These are phyloP conservation scores for Sogatella furcifera DNA, from an alignment of 1,140 invertebrate species.

Conservation along the genomic window DNA sequence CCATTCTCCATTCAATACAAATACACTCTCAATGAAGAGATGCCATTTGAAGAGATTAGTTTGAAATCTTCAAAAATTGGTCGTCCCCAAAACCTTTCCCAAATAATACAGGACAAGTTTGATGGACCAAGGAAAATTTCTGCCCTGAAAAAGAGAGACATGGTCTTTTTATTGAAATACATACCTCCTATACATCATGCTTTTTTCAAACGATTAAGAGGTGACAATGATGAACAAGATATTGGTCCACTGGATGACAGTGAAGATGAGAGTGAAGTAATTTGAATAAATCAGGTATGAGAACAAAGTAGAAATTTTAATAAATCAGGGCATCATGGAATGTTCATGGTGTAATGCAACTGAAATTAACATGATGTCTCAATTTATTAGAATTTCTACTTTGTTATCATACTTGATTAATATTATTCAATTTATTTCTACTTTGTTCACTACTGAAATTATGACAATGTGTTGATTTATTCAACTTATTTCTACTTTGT, in stretches of 20 bases:
- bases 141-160: constrained; percentile 9
- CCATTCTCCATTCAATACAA: neutral
- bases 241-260: neutral
- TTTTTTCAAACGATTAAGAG: constrained; percentile 7
- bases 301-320: too few relatives aligned
- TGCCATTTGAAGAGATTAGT: neutral
- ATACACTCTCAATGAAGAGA: constrained; percentile 1
- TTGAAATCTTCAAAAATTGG: neutral
- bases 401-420: too few relatives aligned
- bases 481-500: too few relatives aligned
- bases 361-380: too few relatives aligned
- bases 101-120: neutral
- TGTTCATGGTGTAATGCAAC: too few relatives aligned
- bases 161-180: constrained; percentile 6
- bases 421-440: too few relatives aligned
- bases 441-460: too few relatives aligned
- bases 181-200: constrained; percentile 6
- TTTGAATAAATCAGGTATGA: too few relatives aligned
- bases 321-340: too few relatives aligned
- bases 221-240: neutral
- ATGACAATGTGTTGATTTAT: too few relatives aligned
- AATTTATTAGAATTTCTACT: too few relatives aligned
- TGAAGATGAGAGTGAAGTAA: too few relatives aligned
- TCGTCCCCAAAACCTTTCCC: neutral
- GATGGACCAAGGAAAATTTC: neutral